phyloP scores from a whole-genome alignment of 2,113 vertebrate species.

The Mastomys coucha region DNA sequence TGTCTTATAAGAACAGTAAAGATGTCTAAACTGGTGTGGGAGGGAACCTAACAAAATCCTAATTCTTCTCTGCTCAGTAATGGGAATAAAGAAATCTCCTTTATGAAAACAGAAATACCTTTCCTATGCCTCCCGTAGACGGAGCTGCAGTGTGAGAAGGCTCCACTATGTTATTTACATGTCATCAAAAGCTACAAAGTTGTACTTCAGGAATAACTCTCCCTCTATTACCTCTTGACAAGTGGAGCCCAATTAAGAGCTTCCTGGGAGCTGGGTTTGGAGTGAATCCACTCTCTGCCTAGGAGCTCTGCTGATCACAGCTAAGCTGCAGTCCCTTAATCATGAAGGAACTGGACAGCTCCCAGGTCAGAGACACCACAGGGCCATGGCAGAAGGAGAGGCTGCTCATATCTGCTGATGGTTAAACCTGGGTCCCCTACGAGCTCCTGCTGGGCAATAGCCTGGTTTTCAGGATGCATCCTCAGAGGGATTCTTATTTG shows the following conservation, averaged over 20 bases:
- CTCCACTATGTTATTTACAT: conserved; percentile 44
- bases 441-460: not conserved
- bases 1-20: not conserved
- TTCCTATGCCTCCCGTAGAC: conserved; percentile 20
- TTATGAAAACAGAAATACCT: conserved; percentile 40
- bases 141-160: conserved; percentile 17
- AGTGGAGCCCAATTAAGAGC: conserved; percentile 34
- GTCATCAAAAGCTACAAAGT: conserved; percentile 44
- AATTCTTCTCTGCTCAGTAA: not conserved
- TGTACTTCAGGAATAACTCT: conserved; percentile 49
- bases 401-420: not conserved
- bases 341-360: not conserved
- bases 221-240: conserved; percentile 53
- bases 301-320: conserved; percentile 38
- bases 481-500: conserved; percentile 8
- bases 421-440: not conserved
- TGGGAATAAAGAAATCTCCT: not conserved
- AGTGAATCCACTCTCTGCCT: not conserved
- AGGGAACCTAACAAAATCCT: not conserved
- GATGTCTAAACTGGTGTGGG: not conserved
- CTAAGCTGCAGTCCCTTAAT: not conserved
- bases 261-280: conserved; percentile 45
- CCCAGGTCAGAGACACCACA: not conserved
- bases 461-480: conserved; percentile 13
- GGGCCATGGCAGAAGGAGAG: not conserved